These are phyloP conservation scores for Prunella himalayana DNA, from an alignment of 2,113 vertebrate species.

Conservation along the genomic window DNA sequence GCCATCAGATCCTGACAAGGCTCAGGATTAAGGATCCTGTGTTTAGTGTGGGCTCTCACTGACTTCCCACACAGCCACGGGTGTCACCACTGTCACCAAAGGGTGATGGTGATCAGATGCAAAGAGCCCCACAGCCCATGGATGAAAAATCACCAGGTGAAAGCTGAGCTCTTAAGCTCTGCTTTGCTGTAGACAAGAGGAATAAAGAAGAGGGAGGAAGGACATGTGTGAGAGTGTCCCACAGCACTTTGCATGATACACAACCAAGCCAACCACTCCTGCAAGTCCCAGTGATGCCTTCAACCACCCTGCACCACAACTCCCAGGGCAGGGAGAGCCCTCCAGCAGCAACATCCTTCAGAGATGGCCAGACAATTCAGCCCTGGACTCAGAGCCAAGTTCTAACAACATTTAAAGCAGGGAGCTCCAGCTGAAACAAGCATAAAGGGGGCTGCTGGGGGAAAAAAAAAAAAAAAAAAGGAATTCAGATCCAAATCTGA, in stretches of 20 bases:
- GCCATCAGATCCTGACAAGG: not conserved
- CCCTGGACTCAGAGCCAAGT: accelerated
- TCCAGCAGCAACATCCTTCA: no score
- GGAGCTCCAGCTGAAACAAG: not conserved
- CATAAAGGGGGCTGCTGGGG: not conserved
- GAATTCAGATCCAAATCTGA: not conserved
- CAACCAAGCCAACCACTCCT: not conserved
- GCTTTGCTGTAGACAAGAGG: not conserved
- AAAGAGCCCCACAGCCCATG: accelerated
- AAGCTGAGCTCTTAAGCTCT: not conserved
- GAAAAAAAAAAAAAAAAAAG: not conserved
- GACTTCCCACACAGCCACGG: not conserved
- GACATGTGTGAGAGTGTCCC: accelerated
- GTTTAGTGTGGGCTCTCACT: not conserved
- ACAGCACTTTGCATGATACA: not conserved
- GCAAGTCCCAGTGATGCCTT: not conserved
- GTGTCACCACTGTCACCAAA: not conserved
- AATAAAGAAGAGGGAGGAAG: not conserved
- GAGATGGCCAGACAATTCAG: not conserved
- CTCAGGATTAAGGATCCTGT: not conserved
- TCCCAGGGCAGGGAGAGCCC: not conserved
- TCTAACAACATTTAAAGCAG: not conserved
- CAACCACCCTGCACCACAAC: not conserved
- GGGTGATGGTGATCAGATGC: accelerated
- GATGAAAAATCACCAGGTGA: not conserved